Evolutionary conservation across 1,140 invertebrate species (phyloP).

Genomic region (roundworm (Caenorhabditis elegans)): DNA sequence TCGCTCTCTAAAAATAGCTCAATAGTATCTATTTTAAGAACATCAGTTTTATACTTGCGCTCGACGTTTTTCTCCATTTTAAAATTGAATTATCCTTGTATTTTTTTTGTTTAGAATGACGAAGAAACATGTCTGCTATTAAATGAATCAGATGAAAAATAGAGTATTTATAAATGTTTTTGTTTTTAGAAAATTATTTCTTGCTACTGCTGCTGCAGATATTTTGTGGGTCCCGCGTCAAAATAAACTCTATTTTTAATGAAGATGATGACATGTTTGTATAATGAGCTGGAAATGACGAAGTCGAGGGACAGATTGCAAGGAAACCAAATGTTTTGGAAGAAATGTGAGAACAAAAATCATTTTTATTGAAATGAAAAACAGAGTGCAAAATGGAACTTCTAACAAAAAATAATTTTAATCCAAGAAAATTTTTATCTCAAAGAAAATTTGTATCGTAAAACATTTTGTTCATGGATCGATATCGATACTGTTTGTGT

Average conservation of each 20-base stretch:
- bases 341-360: slow-evolving; percentile 18
- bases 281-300: background rate
- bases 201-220: background rate
- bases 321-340: background rate
- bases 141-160: too few species aligned
- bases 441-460: too few species aligned
- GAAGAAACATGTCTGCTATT: background rate
- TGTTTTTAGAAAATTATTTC: background rate
- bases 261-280: slow-evolving; percentile 8
- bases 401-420: too few species aligned
- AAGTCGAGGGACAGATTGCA: background rate
- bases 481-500: too few species aligned
- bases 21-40: background rate
- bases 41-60: background rate
- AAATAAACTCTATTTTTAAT: slow-evolving; percentile 25
- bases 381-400: too few species aligned
- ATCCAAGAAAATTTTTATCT: too few species aligned
- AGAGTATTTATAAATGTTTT: too few species aligned
- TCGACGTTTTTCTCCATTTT: background rate
- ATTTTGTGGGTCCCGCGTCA: background rate
- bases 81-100: background rate
- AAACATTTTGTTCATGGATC: too few species aligned
- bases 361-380: background rate
- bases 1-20: slow-evolving; percentile 5
- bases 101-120: background rate